phyloP scores from a whole-genome alignment of 2,888 invertebrate species.

The Plusia festucae region DNA sequence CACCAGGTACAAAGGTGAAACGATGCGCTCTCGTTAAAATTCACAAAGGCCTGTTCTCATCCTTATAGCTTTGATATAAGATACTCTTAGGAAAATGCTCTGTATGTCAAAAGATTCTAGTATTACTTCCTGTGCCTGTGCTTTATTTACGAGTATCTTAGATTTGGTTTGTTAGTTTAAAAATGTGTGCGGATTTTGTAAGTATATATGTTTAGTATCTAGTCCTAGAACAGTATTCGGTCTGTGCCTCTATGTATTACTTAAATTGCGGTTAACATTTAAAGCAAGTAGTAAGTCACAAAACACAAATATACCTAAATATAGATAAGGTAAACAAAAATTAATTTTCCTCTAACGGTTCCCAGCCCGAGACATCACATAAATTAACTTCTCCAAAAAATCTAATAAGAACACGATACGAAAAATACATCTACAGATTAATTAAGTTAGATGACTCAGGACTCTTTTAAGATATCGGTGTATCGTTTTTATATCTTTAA shows the following conservation, averaged over 20 bases:
- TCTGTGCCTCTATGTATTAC: no score
- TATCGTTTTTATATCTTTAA: conserved; percentile 6
- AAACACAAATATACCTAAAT: no score
- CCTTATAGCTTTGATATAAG: not conserved
- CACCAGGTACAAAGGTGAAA: not conserved
- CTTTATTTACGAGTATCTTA: not conserved
- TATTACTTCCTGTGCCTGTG: not conserved
- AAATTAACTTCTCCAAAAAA: not conserved
- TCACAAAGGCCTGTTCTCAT: not conserved
- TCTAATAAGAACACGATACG: not conserved
- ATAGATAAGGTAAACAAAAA: no score
- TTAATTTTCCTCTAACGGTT: no score
- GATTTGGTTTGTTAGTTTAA: no score
- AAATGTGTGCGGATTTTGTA: no score
- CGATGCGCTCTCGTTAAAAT: not conserved
- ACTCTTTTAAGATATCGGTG: not conserved
- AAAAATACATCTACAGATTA: not conserved
- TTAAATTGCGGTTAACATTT: no score
- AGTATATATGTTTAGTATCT: no score
- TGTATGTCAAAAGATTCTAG: not conserved
- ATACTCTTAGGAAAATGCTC: not conserved
- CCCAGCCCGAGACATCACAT: no score
- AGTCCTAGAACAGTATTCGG: no score
- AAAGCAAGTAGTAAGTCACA: no score
- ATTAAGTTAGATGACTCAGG: not conserved